Evolutionary conservation across 2,888 invertebrate species (phyloP).

Genomic region (Camptogramma bilineatum): DNA sequence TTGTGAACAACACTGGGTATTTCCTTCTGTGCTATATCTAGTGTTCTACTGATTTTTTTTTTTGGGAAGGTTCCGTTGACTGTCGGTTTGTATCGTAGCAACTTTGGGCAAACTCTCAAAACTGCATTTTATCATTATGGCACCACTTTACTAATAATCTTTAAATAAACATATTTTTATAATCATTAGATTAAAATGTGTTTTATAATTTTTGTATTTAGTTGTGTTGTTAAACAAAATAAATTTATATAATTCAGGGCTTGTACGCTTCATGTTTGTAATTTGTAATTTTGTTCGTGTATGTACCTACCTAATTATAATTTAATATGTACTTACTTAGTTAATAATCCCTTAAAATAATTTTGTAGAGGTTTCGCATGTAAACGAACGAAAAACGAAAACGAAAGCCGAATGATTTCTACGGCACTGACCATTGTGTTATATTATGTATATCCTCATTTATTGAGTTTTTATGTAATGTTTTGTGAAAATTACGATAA

Average conservation of each 20-base stretch:
- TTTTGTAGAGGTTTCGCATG: constrained; percentile 81
- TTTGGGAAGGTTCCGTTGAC: background rate
- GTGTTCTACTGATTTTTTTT: background rate
- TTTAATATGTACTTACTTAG: constrained; percentile 20
- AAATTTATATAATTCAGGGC: background rate
- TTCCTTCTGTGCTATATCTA: constrained; percentile 13
- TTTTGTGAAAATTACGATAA: constrained; percentile 56
- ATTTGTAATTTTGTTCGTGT: constrained; percentile 59
- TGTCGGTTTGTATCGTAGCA: constrained; percentile 2
- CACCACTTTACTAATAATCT: background rate
- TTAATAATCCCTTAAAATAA: constrained; percentile 70
- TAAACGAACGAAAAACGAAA: constrained; percentile 68
- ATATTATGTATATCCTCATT: constrained; percentile 50
- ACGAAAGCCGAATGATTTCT: constrained; percentile 39
- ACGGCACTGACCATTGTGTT: constrained; percentile 39
- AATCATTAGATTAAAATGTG: background rate
- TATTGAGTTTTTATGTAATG: constrained; percentile 46
- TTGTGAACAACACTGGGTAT: constrained; percentile 24
- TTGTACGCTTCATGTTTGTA: constrained; percentile 50
- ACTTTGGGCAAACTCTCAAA: background rate
- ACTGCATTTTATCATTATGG: background rate
- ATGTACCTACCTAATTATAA: constrained; percentile 34
- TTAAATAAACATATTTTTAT: background rate
- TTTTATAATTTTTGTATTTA: constrained; percentile 37
- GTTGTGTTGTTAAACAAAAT: constrained; percentile 24